Evolutionary conservation across 1,140 invertebrate genomes (phyloP), one percentile per base, ranked within the genome.

Genomic region (Helicoverpa zea): DNA sequence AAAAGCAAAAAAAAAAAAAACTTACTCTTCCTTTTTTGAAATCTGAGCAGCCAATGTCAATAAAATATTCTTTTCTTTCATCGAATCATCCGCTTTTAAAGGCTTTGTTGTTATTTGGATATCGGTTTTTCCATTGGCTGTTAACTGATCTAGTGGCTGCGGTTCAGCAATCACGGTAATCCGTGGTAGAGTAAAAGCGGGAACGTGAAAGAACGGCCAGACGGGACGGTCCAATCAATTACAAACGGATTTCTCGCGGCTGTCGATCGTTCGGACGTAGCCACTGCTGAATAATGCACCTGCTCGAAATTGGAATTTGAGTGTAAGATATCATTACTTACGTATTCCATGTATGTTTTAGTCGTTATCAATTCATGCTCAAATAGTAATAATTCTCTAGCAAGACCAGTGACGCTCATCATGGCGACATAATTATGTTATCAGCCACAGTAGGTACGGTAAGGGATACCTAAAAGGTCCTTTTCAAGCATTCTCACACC

Each of bases 151-250:
- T 54, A 73, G 52, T 23, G 64, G 2, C 14, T n/a, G n/a, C 16
- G 52, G 70, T 43, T 35, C 70, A 13, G 13, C 51, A 73, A 58
- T 58, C 51, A 56, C 51, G 52, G 14, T 73, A 58, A 58, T 56
- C 52, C 52, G 70, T 16, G 3, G 4, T 43, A 14, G 29, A 73
- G 16, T 43, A 29, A 58, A 58, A 58, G 1, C 66, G 47, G 10
- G 70, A n/a, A 73, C 52, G 14, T 73, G 47, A 35, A 58, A 56
- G 52, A 58, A 56, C 51, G 70, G 52, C 11, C 70, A 70, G 52
- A 43, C 63, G n/a, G 43, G 14, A 30, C 63, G 70, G 30, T 14
- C 52, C 52, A 54, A 73, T 54, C 70, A 73, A 73, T 73, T 73
- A 73, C 51, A 54, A 56, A 56, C 52, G 68, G 68, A 56, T 73